phyloP scores from a whole-genome alignment of 2,113 vertebrate genomes.

The Coturnix japonica region DNA sequence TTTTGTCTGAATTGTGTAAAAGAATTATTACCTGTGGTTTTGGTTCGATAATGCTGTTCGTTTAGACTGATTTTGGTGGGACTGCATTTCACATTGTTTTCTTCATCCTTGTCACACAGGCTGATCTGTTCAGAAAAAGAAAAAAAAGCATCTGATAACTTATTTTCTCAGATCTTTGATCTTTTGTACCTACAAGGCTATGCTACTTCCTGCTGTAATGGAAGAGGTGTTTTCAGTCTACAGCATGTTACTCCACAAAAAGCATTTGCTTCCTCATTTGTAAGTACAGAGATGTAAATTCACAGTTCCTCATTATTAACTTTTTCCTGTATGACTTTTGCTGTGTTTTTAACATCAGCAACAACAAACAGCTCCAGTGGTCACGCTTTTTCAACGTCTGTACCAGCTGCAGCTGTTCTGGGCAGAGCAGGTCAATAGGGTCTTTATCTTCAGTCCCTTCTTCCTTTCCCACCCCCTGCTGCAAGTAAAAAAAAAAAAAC shows the following conservation, averaged over 20 bases:
- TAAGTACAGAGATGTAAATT: neutral
- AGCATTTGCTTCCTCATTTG: neutral
- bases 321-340: neutral
- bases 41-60: slow-evolving; percentile 64
- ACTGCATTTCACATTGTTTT: slow-evolving; percentile 75
- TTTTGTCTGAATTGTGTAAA: neutral
- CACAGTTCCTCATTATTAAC: neutral
- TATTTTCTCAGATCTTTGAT: neutral
- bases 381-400: neutral
- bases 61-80: slow-evolving; percentile 83
- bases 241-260: neutral
- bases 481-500: too few species aligned
- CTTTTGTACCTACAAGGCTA: neutral
- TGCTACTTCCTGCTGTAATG: neutral
- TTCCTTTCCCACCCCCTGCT: too few species aligned
- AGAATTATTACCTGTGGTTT: slow-evolving; percentile 70
- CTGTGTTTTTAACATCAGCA: neutral
- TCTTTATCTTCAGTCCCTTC: neutral
- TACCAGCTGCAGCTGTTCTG: neutral
- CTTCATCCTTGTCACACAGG: slow-evolving; percentile 70
- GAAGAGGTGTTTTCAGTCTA: neutral
- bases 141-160: neutral
- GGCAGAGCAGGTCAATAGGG: neutral
- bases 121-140: slow-evolving; percentile 79
- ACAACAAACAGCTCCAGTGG: neutral